A percentile compares a stretch with the other conserved stretches of the same genome.
Conservation (phyloP, 1,140 invertebrate species). For the Drosophila parabipectinata region DNA sequence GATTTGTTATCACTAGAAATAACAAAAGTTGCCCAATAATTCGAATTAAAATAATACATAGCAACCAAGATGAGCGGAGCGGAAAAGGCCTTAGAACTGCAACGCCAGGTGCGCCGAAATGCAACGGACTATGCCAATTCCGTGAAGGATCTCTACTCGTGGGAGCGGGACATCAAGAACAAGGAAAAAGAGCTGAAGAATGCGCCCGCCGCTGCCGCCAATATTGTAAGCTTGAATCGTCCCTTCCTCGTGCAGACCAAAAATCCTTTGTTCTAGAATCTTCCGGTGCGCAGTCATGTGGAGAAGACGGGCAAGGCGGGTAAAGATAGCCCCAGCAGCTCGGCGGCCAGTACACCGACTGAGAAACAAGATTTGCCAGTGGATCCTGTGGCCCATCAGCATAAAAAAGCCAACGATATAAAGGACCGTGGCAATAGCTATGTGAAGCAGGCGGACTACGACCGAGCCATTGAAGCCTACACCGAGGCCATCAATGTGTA, state of each 20-base stretch:
- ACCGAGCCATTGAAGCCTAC: conserved; percentile 92
- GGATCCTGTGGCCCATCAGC: conserved; percentile 75
- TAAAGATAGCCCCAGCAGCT: conserved; percentile 26
- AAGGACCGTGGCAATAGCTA: conserved; percentile 91
- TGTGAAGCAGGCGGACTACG: conserved; percentile 91
- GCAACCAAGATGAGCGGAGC: conserved; percentile 51
- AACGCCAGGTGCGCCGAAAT: conserved; percentile 90
- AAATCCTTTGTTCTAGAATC: conserved; percentile 24
- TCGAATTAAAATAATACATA: neutral
- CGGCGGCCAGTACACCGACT: conserved; percentile 54
- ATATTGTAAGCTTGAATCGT: conserved; percentile 47
- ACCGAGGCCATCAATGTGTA: conserved; percentile 91
- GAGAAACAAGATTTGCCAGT: conserved; percentile 68
- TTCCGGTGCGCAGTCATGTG: conserved; percentile 63
- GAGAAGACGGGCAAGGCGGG: neutral
- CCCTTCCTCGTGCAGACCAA: neutral
- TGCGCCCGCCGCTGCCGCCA: conserved; percentile 33
- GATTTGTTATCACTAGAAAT: conserved; percentile 12
- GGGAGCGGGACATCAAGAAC: conserved; percentile 93
- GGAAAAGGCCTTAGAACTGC: conserved; percentile 86
- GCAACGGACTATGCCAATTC: conserved; percentile 89
- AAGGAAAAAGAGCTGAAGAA: conserved; percentile 87
- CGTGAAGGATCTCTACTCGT: conserved; percentile 91
- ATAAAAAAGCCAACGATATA: conserved; percentile 82
- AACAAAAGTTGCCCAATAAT: conserved; percentile 35